Base-by-base conservation (phyloP, 2,113 vertebrate species). In the Cyprinus carpio region DNA sequence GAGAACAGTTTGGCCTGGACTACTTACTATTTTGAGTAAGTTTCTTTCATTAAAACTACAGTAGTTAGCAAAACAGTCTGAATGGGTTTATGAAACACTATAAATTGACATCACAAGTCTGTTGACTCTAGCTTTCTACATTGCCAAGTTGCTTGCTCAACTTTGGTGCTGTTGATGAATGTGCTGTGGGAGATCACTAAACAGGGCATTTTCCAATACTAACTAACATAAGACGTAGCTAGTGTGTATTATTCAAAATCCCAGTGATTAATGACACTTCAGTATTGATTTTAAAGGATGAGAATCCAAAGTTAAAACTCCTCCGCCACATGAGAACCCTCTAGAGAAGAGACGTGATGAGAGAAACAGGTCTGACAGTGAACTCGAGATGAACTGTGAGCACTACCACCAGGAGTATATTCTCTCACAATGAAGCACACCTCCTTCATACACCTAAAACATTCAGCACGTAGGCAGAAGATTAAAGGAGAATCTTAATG, bases 401-500 rank as follows among this genome's bases (percentile, higher is more conserved):
- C 65, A 15, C 12, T 6, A 72, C 31, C 49, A 82, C 15, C 46
- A 71, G 49, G 49, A 83, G 49, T 58, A 72, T 58, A 72, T 83
- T 72, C 79, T 72, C 79, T 87, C 72, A 82, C 72, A 71, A 18
- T 83, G 56, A 71, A 79, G 37, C 74, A 79, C 34, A 37, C 49
- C 43, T 29, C 37, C 37, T 34, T 71, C 49, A 58, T 2, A 5
- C 65, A 72, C 40, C 81, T 72, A n/a, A 83, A 56, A 40, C 81
- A 72, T 72, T 72, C 65, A 83, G 49, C 29, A 37, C 5, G 29
- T 49, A 72, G 81, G 56, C 65, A 54, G 67, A 7, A 72, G 67
- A 83, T 83, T 83, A 74, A 83, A 83, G 81, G 67, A 58, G 46
- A 71, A 72, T 58, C 34, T 83, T 56, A 83, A 83, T 72, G 65